Base-by-base conservation (phyloP, 2,797 vertebrate species). In the Picus viridis region DNA sequence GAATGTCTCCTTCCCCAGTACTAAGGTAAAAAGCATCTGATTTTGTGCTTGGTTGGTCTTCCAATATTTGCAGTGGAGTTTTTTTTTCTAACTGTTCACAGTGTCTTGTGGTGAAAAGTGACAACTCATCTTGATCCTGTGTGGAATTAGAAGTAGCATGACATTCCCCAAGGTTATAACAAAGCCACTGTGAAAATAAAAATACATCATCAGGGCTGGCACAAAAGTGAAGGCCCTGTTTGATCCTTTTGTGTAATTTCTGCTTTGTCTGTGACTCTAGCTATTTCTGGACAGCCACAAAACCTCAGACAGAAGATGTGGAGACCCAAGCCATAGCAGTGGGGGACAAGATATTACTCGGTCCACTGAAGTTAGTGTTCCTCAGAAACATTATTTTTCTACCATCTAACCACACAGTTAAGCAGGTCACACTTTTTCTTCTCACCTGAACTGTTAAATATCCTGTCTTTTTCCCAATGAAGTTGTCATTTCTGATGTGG, bases 91-190 rank as follows among this genome's bases (percentile, higher is more conserved):
- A n/a, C 39, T 81, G 65, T 72, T 94, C 54, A 32, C 4, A 2
- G 23, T 34, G 49, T 88, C 34, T 91, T 76, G 30, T 43, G 49
- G 62, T 85, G 15, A 56, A 89, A 92, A 93, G 73, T 88, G 91
- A 92, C 80, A 96, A 78, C 61, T 94, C 80, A 51, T 93, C 86
- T 91, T 0, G 0, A 45, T 93, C 68, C 71, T 89, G 53, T 68
- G 49, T 76, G 61, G 88, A 96, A 95, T 92, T 89, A 86, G 68
- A 91, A 92, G 71, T 59, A 92, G 67, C 87, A 41, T 92, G 83
- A 90, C 91, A 82, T 91, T 95, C 68, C 71, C 83, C 83, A 93
- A 88, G 83, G 94, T 93, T 94, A 79, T 62, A 86, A 86, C 54
- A 92, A 81, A 96, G 29, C 71, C 57, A 81, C 80, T 71, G 16